Conservation (phyloP, 2,797 vertebrate genomes). For the Pempheris klunzingeri region DNA sequence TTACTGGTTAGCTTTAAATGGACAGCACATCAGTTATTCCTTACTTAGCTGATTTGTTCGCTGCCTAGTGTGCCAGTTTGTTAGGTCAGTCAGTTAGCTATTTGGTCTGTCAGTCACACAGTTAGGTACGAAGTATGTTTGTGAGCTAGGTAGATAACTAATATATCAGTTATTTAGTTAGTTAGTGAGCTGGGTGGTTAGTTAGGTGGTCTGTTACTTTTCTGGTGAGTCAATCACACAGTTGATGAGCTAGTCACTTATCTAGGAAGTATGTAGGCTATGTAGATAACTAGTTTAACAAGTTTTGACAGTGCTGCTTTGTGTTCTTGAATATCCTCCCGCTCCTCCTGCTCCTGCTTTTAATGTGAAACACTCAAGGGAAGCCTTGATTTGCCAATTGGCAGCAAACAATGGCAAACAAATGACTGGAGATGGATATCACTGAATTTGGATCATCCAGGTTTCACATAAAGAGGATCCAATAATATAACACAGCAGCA, state of each 20-base stretch:
- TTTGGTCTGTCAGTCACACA: background rate
- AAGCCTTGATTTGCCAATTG: background rate
- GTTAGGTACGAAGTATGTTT: background rate
- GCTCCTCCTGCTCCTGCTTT: too few species aligned
- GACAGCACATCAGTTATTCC: background rate
- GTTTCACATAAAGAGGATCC: conserved; percentile 8
- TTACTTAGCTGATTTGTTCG: background rate
- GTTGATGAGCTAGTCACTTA: background rate
- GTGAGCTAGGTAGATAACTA: background rate
- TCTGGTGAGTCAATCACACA: background rate
- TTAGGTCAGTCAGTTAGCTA: background rate
- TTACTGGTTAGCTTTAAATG: background rate
- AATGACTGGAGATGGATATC: background rate
- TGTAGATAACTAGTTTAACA: background rate
- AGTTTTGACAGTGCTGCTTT: too few species aligned
- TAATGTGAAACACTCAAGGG: background rate
- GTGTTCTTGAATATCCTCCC: too few species aligned
- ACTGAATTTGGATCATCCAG: background rate
- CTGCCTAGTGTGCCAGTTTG: too few species aligned
- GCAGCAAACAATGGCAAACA: background rate
- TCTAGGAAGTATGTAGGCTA: background rate
- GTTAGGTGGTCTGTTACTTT: background rate
- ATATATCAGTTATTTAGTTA: background rate
- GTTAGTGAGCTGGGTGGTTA: background rate
- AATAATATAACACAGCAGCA: background rate